Conservation (phyloP, 2,888 invertebrate species). For the Anodontia alba region DNA sequence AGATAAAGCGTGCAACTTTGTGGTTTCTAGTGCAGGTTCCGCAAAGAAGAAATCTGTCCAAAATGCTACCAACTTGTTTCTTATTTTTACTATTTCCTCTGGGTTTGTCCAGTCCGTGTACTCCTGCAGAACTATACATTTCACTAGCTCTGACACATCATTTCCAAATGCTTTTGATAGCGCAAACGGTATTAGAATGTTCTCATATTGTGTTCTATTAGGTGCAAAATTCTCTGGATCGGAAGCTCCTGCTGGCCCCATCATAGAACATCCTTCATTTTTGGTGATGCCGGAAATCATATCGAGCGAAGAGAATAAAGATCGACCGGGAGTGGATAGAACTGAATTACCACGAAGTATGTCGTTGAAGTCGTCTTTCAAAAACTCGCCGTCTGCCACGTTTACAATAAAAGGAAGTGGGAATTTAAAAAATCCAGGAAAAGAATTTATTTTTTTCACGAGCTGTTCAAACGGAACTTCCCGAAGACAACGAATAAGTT, state of each 20-base stretch:
- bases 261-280: conserved; percentile 90
- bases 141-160: not conserved
- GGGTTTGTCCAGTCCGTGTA: conserved; percentile 35
- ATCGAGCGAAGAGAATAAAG: conserved; percentile 85
- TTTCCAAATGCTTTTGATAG: not conserved
- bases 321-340: conserved; percentile 85
- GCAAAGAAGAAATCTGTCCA: conserved; percentile 37
- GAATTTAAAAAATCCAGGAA: conserved; percentile 23
- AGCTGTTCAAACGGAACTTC: conserved; percentile 37
- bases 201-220: not conserved
- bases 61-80: conserved; percentile 21
- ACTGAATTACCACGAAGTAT: conserved; percentile 91
- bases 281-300: conserved; percentile 96
- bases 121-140: conserved; percentile 10
- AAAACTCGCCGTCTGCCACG: conserved; percentile 92
- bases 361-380: conserved; percentile 94
- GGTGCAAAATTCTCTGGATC: conserved; percentile 80
- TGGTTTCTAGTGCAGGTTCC: conserved; percentile 20
- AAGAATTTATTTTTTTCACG: conserved; percentile 28
- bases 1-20: conserved; percentile 5
- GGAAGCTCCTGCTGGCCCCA: conserved; percentile 86
- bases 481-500: conserved; percentile 48
- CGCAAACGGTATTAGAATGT: not conserved
- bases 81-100: not conserved
- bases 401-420: conserved; percentile 90